phyloP scores from a whole-genome alignment of 2,797 vertebrate species.

The Manis crassicaudata region DNA sequence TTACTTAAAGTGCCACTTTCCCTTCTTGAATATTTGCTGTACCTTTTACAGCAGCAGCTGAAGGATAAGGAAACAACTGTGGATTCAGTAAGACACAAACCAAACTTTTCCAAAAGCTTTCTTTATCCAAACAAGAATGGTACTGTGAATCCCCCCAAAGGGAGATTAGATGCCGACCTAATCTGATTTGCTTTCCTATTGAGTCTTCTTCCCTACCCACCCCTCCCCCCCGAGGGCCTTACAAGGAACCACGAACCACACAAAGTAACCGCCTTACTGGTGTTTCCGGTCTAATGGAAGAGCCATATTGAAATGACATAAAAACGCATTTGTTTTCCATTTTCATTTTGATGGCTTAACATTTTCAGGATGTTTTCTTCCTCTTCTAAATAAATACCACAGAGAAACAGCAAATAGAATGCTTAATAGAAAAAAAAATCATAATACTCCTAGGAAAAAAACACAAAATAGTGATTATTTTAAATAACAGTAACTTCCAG shows the following conservation, averaged over 20 bases:
- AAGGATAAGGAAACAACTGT: constrained; percentile 18
- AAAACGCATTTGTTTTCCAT: not conserved
- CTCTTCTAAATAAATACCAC: not conserved
- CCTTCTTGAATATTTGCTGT: not conserved
- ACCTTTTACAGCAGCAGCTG: constrained; percentile 29
- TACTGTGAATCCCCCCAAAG: not conserved
- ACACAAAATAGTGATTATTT: constrained; percentile 27
- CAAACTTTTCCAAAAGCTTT: constrained; percentile 38
- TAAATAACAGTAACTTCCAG: not conserved
- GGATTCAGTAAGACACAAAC: constrained; percentile 16
- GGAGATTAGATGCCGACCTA: constrained; percentile 15
- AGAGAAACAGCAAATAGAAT: not conserved
- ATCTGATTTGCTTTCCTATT: constrained; percentile 42
- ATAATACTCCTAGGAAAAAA: not conserved
- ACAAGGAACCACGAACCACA: not conserved
- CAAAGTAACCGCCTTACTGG: not conserved
- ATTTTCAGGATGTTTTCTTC: constrained; percentile 37
- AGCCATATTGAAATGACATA: constrained; percentile 53
- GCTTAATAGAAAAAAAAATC: not conserved
- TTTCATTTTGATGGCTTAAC: constrained; percentile 61
- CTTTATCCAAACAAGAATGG: constrained; percentile 56
- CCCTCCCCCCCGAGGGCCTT: not conserved
- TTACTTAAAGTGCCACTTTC: not conserved
- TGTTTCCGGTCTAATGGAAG: constrained; percentile 35
- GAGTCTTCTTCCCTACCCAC: not conserved